Evolutionary conservation across 2,113 vertebrate genomes (phyloP).

Genomic region (Lepisosteus osseus): DNA sequence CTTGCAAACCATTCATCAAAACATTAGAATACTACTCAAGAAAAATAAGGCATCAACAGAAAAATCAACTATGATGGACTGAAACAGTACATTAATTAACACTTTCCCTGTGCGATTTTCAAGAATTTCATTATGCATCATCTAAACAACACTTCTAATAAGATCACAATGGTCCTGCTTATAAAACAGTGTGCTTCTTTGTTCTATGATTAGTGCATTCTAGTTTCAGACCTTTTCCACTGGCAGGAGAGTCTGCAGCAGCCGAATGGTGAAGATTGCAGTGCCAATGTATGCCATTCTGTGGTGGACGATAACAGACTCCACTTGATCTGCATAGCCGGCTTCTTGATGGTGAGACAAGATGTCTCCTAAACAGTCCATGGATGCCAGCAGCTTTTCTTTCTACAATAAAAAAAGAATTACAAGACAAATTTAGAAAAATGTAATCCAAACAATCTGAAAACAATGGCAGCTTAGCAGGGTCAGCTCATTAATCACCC

Average conservation of each 20-base stretch:
- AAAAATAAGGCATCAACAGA: too few relatives aligned
- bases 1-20: too few relatives aligned
- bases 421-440: background rate
- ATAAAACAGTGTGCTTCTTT: background rate
- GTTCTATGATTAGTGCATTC: background rate
- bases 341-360: conserved; percentile 72
- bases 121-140: too few relatives aligned
- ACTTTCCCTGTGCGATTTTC: too few relatives aligned
- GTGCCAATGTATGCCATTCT: conserved; percentile 78
- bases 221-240: conserved; percentile 83
- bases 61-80: too few relatives aligned
- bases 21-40: too few relatives aligned
- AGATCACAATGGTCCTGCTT: too few relatives aligned
- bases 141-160: too few relatives aligned
- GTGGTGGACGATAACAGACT: conserved; percentile 69
- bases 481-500: too few relatives aligned
- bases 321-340: conserved; percentile 57
- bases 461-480: too few relatives aligned
- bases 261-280: conserved; percentile 74
- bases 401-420: conserved; percentile 63
- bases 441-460: too few relatives aligned
- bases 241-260: conserved; percentile 84
- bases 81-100: too few relatives aligned
- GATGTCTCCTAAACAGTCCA: conserved; percentile 79
- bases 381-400: conserved; percentile 70